Evolutionary conservation across 30 jellyfish, hydroid and myxozoan genomes (phyloP), one percentile per base, ranked within the genome.

Genomic region (Rhopilema esculentum): DNA sequence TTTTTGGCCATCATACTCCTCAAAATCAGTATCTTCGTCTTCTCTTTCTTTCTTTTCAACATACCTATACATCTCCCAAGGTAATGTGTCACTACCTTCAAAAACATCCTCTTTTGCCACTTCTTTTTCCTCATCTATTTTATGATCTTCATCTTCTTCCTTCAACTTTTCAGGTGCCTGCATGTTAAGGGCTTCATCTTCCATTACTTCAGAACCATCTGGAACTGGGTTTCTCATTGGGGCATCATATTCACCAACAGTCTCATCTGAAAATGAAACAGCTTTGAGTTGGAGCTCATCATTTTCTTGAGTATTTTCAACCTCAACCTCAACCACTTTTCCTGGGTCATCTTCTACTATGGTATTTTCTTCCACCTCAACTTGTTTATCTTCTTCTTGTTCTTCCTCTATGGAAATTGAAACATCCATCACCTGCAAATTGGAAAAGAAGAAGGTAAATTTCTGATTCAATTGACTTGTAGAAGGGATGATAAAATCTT

Each of bases 21-120:
- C 83, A 64, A 61, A 51, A 51, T 84, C 93, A 21, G 77, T 61
- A 29, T 88, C 93, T 7, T 7, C 77, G 4, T 75, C 86, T 48
- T 83, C 98, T 77, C 87, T 88, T 29, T 72, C 82, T 49, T 75
- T 69, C 48, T 83, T 82, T 31, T 82, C 70, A 79, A 93, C 84
- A 27, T 88, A 82, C 33, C 73, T 88, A 74, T 87, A 93, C 90
- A 88, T 82, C 66, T 96, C 96, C 98, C 97, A 93, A 48, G 97
- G 96, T 25, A 79, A 29, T 12, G 95, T 49, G 52, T 95, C 79
- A 53, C 73, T 85, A 7, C n/a, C 84, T 62, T 86, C 85, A 68
- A 61, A 88, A 24, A 63, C 25, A 0, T 65, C 27, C 64, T 64
- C 61, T 23, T 27, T 33, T 1, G 19, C n/a, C 26, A n/a, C 64